Evolutionary conservation across 2,797 vertebrate genomes (phyloP).

Genomic region (Muscicapa comitata): DNA sequence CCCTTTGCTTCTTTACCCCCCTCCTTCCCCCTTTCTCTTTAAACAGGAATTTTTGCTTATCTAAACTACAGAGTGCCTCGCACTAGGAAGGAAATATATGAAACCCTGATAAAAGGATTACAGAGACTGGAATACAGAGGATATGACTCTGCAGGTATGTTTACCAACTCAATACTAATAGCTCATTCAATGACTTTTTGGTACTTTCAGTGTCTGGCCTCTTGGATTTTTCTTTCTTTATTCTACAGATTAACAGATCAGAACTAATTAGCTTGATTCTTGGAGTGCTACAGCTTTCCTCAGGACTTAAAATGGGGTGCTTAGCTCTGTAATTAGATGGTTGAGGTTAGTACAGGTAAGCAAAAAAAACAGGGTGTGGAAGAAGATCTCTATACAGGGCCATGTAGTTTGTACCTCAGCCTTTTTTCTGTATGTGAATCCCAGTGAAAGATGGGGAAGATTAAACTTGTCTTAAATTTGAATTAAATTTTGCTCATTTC

Average conservation of each 20-base stretch:
- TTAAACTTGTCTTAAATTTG: background rate
- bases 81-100: conserved; percentile 91
- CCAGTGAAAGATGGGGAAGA: background rate
- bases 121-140: conserved; percentile 96
- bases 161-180: background rate
- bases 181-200: background rate
- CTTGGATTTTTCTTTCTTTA: background rate
- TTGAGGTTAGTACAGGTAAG: background rate
- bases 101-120: conserved; percentile 90
- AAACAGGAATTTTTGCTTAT: conserved; percentile 94
- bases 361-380: background rate
- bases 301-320: background rate
- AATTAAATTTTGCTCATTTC: background rate
- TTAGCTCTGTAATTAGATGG: background rate
- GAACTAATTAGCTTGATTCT: background rate
- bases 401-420: background rate
- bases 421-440: background rate
- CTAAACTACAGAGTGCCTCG: conserved; percentile 93
- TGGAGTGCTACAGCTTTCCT: background rate
- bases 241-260: background rate
- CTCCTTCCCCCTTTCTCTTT: background rate
- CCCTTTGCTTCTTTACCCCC: background rate
- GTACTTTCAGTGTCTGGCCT: background rate
- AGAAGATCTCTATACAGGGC: background rate
- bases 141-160: conserved; percentile 94